Evolutionary conservation across 2,888 invertebrate genomes (phyloP), one percentile per base, ranked within the genome.

Genomic region (Epirrhoe alternata): DNA sequence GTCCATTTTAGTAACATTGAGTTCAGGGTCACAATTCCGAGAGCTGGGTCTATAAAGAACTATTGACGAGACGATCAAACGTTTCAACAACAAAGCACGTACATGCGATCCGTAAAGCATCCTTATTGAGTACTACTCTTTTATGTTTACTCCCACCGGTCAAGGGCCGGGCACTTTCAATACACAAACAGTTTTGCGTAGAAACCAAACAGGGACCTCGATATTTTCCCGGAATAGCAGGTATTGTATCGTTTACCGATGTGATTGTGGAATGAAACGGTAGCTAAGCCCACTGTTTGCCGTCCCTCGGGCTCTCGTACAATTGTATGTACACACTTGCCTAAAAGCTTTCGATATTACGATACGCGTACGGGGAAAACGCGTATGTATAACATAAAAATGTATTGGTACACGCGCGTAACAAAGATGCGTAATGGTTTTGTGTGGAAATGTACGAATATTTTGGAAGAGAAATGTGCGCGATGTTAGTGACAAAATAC

Each of bases 171-270:
- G 38, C 61, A 57, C 60, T 64, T 64, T 61, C 75, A 68, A 69
- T 66, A 74, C 72, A 73, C 72, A 75, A 76, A 77, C 69, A 79
- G 76, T 79, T 82, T 64, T 77, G 77, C 76, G 69, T 64, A 70
- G 61, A 73, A 75, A 79, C 75, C 76, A 77, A 74, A 74, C 74
- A 49, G 54, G 72, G 67, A 73, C 74, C 72, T 62, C 74, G 76
- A 75, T 75, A 67, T 68, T 70, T 76, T 74, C 69, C 64, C 57
- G 61, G 69, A 70, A 71, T 63, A 68, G 61, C 61, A 72, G 72
- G 74, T 74, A 72, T 74, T 73, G 74, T 77, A 75, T 80, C 76
- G 78, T 77, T 79, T 78, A 75, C 76, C 71, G 70, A 74, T 77
- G 75, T 76, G 74, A 78, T 79, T 80, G 77, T 78, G 69, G 75